Evolutionary conservation across 2,888 invertebrate genomes (phyloP).

Genomic region (Agrilus biguttatus): DNA sequence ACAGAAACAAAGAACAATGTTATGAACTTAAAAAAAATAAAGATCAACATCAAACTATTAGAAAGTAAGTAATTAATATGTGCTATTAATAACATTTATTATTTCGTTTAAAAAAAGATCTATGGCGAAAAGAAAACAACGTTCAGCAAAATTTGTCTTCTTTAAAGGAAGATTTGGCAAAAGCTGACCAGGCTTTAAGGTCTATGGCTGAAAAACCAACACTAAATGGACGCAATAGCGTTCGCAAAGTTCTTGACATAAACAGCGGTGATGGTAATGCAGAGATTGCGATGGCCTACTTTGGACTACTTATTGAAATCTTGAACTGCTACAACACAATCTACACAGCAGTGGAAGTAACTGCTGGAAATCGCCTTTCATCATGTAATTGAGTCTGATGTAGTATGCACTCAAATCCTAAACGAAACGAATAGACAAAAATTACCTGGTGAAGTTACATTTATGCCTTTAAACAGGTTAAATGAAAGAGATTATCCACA

Average conservation of each 20-base stretch:
- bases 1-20: too few relatives aligned
- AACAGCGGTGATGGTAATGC: conserved; percentile 60
- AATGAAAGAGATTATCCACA: conserved; percentile 60
- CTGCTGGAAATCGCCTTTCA: conserved; percentile 82
- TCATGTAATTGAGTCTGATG: conserved; percentile 95
- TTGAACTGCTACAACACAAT: conserved; percentile 94
- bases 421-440: conserved; percentile 96
- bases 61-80: conserved; percentile 53
- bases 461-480: conserved; percentile 94
- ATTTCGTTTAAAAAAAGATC: too few relatives aligned
- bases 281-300: conserved; percentile 70
- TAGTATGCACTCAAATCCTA: conserved; percentile 89
- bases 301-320: conserved; percentile 93
- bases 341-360: conserved; percentile 94
- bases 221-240: conserved; percentile 91
- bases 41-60: conserved; percentile 79
- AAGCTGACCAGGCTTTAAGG: conserved; percentile 91
- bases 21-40: conserved; percentile 92
- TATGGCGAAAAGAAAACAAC: conserved; percentile 91
- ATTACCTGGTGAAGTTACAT: conserved; percentile 95
- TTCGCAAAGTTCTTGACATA: conserved; percentile 79
- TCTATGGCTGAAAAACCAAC: conserved; percentile 98
- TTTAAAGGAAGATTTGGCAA: conserved; percentile 85
- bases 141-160: conserved; percentile 82
- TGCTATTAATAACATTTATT: too few relatives aligned